These are phyloP conservation scores for Rostratula benghalensis DNA, from an alignment of 2,113 vertebrate genomes.

Conservation along the genomic window DNA sequence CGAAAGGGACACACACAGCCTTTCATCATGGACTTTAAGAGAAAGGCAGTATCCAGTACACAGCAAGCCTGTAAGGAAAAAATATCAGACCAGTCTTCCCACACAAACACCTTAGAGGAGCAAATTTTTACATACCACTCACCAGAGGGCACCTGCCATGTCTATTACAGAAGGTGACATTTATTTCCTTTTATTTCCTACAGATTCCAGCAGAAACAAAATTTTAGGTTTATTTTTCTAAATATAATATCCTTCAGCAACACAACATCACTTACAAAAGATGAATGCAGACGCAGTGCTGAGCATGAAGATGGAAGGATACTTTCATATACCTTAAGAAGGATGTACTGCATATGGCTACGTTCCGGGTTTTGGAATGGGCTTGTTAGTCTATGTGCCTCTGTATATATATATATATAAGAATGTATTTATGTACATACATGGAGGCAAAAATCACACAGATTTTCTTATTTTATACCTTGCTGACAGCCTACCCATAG, in stretches of 20 bases:
- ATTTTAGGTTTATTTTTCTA: slow-evolving; percentile 57
- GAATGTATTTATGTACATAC: slow-evolving; percentile 54
- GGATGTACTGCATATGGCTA: slow-evolving; percentile 2
- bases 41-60: background rate
- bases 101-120: background rate
- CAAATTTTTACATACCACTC: background rate
- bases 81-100: background rate
- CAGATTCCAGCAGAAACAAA: slow-evolving; percentile 74
- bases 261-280: background rate
- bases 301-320: slow-evolving; percentile 16
- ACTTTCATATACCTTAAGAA: slow-evolving; percentile 40
- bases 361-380: slow-evolving; percentile 65
- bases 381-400: slow-evolving; percentile 40
- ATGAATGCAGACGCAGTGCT: background rate
- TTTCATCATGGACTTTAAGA: background rate
- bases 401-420: slow-evolving; percentile 49
- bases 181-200: slow-evolving; percentile 20
- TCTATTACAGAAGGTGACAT: background rate
- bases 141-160: background rate
- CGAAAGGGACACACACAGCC: background rate
- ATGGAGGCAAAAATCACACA: slow-evolving; percentile 46
- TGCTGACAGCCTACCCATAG: background rate
- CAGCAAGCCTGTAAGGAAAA: background rate
- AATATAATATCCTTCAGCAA: background rate
- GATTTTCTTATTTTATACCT: slow-evolving; percentile 51